Base-by-base conservation (phyloP, 2,888 invertebrate genomes). In the Xanthostigma xanthostigma region DNA sequence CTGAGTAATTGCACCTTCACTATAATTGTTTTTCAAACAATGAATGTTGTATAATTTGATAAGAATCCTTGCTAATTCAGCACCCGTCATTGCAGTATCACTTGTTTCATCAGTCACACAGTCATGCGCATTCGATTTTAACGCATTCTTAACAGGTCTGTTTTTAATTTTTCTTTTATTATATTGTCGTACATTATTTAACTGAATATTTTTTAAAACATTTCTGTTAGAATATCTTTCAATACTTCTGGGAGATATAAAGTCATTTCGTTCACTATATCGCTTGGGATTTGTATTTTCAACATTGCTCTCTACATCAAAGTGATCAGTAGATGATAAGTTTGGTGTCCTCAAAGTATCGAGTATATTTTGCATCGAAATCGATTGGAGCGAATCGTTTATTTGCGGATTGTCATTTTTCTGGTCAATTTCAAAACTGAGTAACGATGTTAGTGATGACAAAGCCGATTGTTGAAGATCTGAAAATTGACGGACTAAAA, bases 31-130 rank as follows among this genome's bases (percentile, higher is more conserved):
- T 54, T 64, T 66, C 33, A 65, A 58, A 53, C 60, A 66, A 37
- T 65, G 62, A 9, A 70, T 61, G 36, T 72, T 67, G 43, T 71
- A 71, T 2, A 73, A 56, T 43, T 67, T 61, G 11, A 74, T 55
- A 27, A 74, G 58, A 44, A 66, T 64, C 53, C 64, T 63, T 51
- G 71, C 73, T 10, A 74, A 59, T 55, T 70, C 68, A 0, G 65
- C 65, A 1, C 73, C 73, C 3, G 66, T 59, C 50, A 60, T 54
- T 40, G 53, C 45, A 8, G 44, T 36, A n/a, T 14, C 34, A 36
- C 11, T 9, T 5, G n/a, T 3, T 45, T 27, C 44, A 17, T 27
- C 27, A 1, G 12, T 41, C 17, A 17, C 42, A 41, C 8, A 27
- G 9, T 42, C 42, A 11, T 42, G 27, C 8, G 42, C n/a, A 12